Conservation (phyloP, 2,888 invertebrate species). For the Perizoma flavofasciatum region DNA sequence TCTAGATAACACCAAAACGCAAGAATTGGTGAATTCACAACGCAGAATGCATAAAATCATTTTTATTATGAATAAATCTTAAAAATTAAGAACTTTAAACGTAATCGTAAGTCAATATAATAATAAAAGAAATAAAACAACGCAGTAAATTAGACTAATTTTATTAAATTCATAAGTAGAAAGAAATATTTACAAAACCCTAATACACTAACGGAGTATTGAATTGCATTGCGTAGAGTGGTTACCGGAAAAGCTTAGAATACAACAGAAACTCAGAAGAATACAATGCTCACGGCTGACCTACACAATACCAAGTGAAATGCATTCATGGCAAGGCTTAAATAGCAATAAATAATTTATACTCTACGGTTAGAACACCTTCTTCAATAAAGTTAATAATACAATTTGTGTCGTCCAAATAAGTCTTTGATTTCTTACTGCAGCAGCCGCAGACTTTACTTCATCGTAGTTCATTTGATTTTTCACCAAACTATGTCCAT, state of each 20-base stretch:
- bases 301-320: conserved; percentile 55
- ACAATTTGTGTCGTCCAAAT: conserved; percentile 50
- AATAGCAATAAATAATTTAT: conserved; percentile 74
- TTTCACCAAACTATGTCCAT: conserved; percentile 52
- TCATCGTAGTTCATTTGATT: conserved; percentile 63
- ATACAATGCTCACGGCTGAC: conserved; percentile 44
- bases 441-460: conserved; percentile 33
- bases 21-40: no score
- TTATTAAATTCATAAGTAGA: conserved; percentile 50
- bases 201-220: conserved; percentile 74
- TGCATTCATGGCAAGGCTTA: conserved; percentile 80
- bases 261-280: conserved; percentile 24
- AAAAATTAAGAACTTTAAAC: no score
- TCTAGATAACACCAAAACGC: no score
- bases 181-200: conserved; percentile 78
- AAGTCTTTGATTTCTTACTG: conserved; percentile 35
- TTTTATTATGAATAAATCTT: no score
- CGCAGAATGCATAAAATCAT: no score
- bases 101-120: not conserved
- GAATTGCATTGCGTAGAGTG: conserved; percentile 71
- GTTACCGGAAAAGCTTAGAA: conserved; percentile 63
- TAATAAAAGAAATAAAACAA: conserved; percentile 40
- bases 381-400: conserved; percentile 54
- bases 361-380: conserved; percentile 56
- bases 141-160: conserved; percentile 53